phyloP scores from a whole-genome alignment of 2,113 vertebrate genomes.

The Corythoichthys intestinalis region DNA sequence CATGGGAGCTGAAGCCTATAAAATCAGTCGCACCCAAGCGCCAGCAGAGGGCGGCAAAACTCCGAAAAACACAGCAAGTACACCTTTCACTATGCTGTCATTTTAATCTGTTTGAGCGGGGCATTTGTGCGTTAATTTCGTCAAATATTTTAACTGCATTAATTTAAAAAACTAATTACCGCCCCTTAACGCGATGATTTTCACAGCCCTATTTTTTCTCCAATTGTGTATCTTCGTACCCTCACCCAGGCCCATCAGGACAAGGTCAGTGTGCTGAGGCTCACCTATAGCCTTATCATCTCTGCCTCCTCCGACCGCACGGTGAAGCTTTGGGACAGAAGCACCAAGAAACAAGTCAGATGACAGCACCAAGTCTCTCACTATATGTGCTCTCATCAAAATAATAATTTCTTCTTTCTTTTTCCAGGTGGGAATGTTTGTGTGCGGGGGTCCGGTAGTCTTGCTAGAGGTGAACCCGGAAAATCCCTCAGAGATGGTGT shows the following conservation, averaged over 20 bases:
- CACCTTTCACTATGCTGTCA: too few species aligned
- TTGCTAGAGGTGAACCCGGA: constrained; percentile 63
- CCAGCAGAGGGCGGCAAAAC: too few species aligned
- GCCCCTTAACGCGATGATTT: too few species aligned
- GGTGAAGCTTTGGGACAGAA: constrained; percentile 74
- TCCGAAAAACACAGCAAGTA: too few species aligned
- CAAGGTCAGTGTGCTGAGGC: constrained; percentile 62
- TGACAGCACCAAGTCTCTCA: neutral
- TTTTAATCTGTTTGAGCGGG: too few species aligned
- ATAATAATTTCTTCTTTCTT: neutral
- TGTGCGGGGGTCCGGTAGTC: constrained; percentile 62
- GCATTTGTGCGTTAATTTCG: too few species aligned
- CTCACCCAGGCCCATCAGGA: constrained; percentile 62
- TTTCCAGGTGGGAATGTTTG: constrained; percentile 69
- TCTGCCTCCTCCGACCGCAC: constrained; percentile 70
- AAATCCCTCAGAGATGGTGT: constrained; percentile 58
- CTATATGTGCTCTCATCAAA: neutral
- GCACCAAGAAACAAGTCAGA: constrained; percentile 69
- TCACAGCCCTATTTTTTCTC: neutral
- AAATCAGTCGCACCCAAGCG: too few species aligned
- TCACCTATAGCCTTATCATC: constrained; percentile 63
- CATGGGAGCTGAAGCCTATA: too few species aligned
- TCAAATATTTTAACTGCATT: too few species aligned
- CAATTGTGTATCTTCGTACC: neutral
- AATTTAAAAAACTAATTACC: too few species aligned